Conservation (phyloP, 2,888 invertebrate genomes). For the Drosophila conformis region DNA sequence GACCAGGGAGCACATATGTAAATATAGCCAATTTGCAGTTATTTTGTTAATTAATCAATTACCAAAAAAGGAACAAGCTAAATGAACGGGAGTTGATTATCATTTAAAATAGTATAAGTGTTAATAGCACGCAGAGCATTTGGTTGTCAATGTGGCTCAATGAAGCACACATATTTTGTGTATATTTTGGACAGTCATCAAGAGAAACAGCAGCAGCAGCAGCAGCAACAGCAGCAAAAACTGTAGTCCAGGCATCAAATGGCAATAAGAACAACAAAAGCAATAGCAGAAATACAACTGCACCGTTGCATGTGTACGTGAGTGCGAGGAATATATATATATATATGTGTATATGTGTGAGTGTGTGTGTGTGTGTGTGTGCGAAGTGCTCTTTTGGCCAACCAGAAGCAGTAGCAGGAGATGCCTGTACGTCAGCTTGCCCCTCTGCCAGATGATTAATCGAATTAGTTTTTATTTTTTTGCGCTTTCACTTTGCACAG, state of each 20-base stretch:
- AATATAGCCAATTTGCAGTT: background rate
- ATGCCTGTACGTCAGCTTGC: conserved; percentile 17
- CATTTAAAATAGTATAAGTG: too few relatives aligned
- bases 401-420: conserved; percentile 43
- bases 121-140: conserved; percentile 20
- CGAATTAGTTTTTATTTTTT: conserved; percentile 68
- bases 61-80: background rate
- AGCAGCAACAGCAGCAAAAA: background rate
- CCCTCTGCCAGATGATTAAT: conserved; percentile 73
- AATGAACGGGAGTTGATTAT: too few relatives aligned
- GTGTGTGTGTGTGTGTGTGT: conserved; percentile 30
- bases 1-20: background rate
- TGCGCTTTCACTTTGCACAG: conserved; percentile 56
- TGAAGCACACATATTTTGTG: conserved; percentile 8
- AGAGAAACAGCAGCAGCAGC: conserved; percentile 10
- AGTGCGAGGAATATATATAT: conserved; percentile 29
- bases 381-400: conserved; percentile 45
- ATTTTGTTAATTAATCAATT: background rate
- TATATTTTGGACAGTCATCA: conserved; percentile 51
- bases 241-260: conserved; percentile 43
- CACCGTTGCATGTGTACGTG: conserved; percentile 47
- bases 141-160: background rate
- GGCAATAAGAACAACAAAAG: conserved; percentile 29
- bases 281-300: conserved; percentile 42
- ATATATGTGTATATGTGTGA: conserved; percentile 32